Conservation (phyloP, 2,888 invertebrate genomes). For the Netelia fuscicornis region DNA sequence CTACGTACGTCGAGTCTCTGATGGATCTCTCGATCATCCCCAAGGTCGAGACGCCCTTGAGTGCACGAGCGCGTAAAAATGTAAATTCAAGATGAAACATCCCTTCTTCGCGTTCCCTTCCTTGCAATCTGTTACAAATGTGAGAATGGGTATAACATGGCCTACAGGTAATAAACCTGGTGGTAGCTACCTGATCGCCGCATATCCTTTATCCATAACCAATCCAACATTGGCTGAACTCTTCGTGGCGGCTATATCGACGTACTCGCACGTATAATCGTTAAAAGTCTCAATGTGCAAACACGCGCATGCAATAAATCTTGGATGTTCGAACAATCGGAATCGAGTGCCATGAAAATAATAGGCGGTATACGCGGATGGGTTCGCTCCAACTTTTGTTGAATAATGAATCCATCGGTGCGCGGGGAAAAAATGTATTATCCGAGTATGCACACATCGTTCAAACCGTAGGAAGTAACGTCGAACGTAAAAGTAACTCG, state of each 20-base stretch:
- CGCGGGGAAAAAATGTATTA: conserved; percentile 43
- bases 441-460: neutral
- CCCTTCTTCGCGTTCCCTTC: neutral
- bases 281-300: too few relatives aligned
- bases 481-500: conserved; percentile 60
- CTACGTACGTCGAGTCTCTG: conserved; percentile 21
- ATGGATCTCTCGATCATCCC: conserved; percentile 32
- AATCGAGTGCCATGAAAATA: conserved; percentile 25
- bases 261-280: too few relatives aligned
- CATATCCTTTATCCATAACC: too few relatives aligned
- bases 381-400: conserved; percentile 17
- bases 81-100: conserved; percentile 39
- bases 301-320: neutral
- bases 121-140: conserved; percentile 35
- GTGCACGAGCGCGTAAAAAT: conserved; percentile 39
- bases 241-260: too few relatives aligned
- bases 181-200: too few relatives aligned
- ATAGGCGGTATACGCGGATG: conserved; percentile 2
- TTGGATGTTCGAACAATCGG: conserved; percentile 41
- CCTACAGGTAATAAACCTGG: too few relatives aligned
- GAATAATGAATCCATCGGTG: conserved; percentile 32
- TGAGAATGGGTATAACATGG: conserved; percentile 3
- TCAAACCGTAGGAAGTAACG: neutral
- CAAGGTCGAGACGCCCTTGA: conserved; percentile 7
- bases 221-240: too few relatives aligned